These are phyloP conservation scores for Lydus trimaculatus DNA, from an alignment of 2,888 invertebrate species.

Conservation along the genomic window DNA sequence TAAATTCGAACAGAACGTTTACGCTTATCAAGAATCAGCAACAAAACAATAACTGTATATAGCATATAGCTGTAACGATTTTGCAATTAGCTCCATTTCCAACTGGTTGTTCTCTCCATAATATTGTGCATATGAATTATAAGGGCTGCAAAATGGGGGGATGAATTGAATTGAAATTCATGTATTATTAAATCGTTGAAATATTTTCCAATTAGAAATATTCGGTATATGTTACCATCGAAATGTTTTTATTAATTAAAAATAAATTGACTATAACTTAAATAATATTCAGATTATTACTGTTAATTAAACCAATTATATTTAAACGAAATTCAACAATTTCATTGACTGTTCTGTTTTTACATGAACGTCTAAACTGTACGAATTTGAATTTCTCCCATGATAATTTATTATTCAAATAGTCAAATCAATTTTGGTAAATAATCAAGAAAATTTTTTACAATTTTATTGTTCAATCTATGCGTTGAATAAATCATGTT, in stretches of 20 bases:
- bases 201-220: not conserved
- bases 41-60: not conserved
- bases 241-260: not conserved
- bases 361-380: no score
- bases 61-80: not conserved
- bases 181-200: not conserved
- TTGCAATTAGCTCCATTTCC: not conserved
- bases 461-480: no score
- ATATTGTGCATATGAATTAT: constrained; percentile 4
- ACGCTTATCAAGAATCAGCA: not conserved
- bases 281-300: not conserved
- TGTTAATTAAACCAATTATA: no score
- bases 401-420: not conserved
- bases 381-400: not conserved
- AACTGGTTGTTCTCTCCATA: not conserved
- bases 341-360: no score
- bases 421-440: no score
- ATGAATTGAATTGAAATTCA: constrained; percentile 5
- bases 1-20: not conserved
- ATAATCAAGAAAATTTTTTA: no score
- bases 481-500: no score
- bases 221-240: not conserved
- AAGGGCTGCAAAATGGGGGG: not conserved
- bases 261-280: not conserved
- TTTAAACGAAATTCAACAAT: no score